Conservation (phyloP, 2,113 vertebrate species). For the Nesogale talazaci region DNA sequence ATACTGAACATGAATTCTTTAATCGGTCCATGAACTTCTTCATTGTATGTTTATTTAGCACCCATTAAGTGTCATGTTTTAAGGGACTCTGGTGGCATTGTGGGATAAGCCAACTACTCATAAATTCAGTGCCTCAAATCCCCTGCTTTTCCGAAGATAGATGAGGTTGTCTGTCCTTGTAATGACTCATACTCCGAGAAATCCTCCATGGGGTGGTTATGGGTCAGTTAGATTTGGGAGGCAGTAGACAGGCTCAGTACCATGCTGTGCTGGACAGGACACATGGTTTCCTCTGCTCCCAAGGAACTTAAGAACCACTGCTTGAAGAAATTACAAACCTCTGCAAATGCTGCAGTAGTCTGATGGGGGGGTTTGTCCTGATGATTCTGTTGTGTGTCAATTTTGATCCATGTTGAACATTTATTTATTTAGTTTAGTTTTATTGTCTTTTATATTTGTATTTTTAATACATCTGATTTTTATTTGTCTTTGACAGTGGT, state of each 20-base stretch:
- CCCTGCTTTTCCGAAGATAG: not conserved
- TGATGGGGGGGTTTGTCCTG: not conserved
- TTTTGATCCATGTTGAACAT: not conserved
- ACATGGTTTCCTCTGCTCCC: not conserved
- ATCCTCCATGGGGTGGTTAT: not conserved
- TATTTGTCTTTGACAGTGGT: not conserved
- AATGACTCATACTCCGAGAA: too few species aligned
- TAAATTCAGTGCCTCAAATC: not conserved
- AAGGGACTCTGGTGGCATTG: not conserved
- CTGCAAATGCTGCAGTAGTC: not conserved
- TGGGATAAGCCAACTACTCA: not conserved
- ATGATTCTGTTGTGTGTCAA: not conserved
- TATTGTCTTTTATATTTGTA: not conserved
- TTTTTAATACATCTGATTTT: not conserved
- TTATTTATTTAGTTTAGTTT: not conserved
- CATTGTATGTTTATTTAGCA: not conserved
- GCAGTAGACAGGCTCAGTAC: not conserved
- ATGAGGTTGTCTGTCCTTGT: too few species aligned
- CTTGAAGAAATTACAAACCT: not conserved
- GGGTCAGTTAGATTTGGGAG: not conserved
- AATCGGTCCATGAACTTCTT: not conserved
- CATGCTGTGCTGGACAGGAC: not conserved
- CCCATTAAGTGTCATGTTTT: not conserved
- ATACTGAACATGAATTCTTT: not conserved
- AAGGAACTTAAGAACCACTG: not conserved